phyloP scores from a whole-genome alignment of 1,140 invertebrate species.

The Elysia chlorotica region DNA sequence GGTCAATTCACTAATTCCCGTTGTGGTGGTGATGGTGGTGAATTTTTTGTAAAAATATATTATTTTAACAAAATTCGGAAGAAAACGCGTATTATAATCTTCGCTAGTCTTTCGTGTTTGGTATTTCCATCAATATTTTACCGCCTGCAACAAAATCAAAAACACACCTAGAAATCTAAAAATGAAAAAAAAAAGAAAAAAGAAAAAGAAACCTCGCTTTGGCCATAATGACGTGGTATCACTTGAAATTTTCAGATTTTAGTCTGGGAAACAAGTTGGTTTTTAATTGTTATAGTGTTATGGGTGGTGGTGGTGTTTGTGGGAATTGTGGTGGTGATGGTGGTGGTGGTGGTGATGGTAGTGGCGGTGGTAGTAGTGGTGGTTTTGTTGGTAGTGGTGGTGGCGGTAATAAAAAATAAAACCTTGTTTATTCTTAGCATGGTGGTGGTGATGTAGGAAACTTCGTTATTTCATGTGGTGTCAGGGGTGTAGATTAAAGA shows the following conservation, averaged over 20 bases:
- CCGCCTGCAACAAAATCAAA: no score
- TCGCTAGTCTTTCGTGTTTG: no score
- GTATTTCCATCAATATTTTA: no score
- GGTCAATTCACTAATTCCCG: no score
- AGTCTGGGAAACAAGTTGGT: neutral
- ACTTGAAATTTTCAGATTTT: neutral
- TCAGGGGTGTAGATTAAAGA: no score
- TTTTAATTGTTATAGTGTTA: neutral
- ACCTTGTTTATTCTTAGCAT: neutral
- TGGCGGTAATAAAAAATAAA: neutral
- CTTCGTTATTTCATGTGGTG: neutral
- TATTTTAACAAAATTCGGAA: no score
- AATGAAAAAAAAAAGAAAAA: no score
- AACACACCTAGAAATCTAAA: no score
- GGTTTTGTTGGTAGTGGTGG: neutral
- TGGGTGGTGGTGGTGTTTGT: neutral
- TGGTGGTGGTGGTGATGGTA: neutral
- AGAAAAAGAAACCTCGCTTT: no score
- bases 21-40: no score
- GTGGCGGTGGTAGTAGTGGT: neutral
- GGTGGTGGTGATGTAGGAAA: neutral
- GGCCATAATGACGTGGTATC: neutral
- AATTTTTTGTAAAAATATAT: no score
- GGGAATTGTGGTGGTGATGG: neutral
- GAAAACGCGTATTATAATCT: no score